A percentile compares a stretch with the other conserved stretches of the same genome.
These are phyloP conservation scores for Willowsia nigromaculata DNA, from an alignment of 2,888 invertebrate genomes.

Conservation along the genomic window DNA sequence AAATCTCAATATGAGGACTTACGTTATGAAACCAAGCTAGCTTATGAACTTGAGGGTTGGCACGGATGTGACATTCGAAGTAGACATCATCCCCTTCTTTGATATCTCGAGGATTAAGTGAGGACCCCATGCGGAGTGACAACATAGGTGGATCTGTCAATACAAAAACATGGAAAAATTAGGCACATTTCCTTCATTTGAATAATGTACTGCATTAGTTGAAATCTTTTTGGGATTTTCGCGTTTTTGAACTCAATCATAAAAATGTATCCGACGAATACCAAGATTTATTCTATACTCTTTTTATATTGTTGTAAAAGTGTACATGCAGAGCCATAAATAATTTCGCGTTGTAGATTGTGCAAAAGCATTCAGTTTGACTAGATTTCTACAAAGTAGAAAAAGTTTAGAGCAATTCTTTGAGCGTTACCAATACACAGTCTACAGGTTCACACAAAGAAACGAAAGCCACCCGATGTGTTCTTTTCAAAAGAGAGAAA, in stretches of 20 bases:
- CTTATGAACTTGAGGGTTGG: constrained; percentile 75
- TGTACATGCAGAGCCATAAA: too few relatives aligned
- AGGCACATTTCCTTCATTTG: background rate
- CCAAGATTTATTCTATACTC: too few relatives aligned
- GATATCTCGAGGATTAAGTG: constrained; percentile 77
- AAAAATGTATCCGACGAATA: too few relatives aligned
- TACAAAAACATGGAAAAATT: background rate
- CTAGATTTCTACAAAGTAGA: too few relatives aligned
- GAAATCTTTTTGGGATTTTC: too few relatives aligned
- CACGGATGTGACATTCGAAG: constrained; percentile 76
- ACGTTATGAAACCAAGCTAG: constrained; percentile 77
- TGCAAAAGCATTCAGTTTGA: too few relatives aligned
- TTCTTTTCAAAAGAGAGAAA: background rate
- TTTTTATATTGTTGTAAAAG: too few relatives aligned
- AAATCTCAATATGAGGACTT: constrained; percentile 62
- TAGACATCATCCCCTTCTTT: constrained; percentile 78
- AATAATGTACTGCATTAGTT: background rate
- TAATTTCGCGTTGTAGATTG: too few relatives aligned
- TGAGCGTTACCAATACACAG: too few relatives aligned
- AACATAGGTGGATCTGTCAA: constrained; percentile 77
- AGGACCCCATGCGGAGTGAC: constrained; percentile 77
- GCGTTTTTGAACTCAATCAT: too few relatives aligned
- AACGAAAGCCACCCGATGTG: background rate
- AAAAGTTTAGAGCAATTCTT: too few relatives aligned
- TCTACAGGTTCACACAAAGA: background rate